Evolutionary conservation across 2,888 invertebrate species (phyloP).

Genomic region (Rhingia campestris): DNA sequence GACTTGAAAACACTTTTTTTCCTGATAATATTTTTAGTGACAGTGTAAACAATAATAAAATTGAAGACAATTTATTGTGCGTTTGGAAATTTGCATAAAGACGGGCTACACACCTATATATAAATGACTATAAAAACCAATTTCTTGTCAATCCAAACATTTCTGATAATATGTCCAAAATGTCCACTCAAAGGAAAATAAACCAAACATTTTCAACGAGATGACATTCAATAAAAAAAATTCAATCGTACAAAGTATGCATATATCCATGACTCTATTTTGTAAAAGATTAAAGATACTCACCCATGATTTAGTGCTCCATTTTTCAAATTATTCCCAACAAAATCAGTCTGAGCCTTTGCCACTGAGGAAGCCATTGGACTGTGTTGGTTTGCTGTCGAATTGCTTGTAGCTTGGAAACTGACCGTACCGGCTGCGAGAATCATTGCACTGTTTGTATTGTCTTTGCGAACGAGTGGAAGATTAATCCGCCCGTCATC

Average conservation of each 20-base stretch:
- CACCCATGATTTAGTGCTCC: slow-evolving; percentile 77
- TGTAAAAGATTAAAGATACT: slow-evolving; percentile 56
- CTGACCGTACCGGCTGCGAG: slow-evolving; percentile 75
- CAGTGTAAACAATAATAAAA: too few relatives aligned
- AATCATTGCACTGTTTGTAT: slow-evolving; percentile 76
- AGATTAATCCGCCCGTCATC: slow-evolving; percentile 78
- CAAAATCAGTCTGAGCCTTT: slow-evolving; percentile 76
- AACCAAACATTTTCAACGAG: too few relatives aligned
- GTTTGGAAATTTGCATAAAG: too few relatives aligned
- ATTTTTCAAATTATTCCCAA: slow-evolving; percentile 78
- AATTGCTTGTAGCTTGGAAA: slow-evolving; percentile 59
- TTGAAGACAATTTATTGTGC: too few relatives aligned
- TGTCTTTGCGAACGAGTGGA: slow-evolving; percentile 78
- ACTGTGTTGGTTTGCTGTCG: slow-evolving; percentile 65
- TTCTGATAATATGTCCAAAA: too few relatives aligned
- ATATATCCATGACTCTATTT: neutral
- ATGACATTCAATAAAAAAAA: too few relatives aligned
- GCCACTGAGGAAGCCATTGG: slow-evolving; percentile 57
- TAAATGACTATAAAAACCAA: too few relatives aligned
- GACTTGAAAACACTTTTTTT: too few relatives aligned
- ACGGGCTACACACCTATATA: too few relatives aligned
- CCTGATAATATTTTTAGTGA: too few relatives aligned
- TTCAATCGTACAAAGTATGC: slow-evolving; percentile 6
- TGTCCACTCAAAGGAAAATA: too few relatives aligned
- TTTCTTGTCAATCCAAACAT: neutral